Percentiles rank a stretch among this genome's conserved stretches.
Conservation (phyloP, 2,888 invertebrate genomes). For the Bursaphelenchus okinawaensis region DNA sequence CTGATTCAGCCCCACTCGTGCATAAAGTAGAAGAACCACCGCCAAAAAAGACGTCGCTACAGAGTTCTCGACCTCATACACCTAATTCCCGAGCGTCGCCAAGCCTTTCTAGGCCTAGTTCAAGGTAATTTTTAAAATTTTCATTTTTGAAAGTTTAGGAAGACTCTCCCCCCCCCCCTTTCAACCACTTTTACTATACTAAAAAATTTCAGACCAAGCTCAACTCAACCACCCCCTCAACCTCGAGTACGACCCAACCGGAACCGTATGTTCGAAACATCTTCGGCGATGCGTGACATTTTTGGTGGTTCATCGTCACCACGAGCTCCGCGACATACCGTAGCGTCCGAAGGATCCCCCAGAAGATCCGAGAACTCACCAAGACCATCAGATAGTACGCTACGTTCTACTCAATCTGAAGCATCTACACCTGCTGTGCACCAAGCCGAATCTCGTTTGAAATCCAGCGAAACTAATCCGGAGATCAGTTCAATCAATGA, state of each 20-base stretch:
- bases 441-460: not conserved
- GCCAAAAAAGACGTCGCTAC: not conserved
- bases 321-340: not conserved
- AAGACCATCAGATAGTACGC: too few species aligned
- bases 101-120: not conserved
- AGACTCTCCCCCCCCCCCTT: too few species aligned
- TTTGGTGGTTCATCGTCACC: conserved; percentile 24
- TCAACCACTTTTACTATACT: too few species aligned
- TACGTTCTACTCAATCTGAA: too few species aligned
- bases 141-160: not conserved
- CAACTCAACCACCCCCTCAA: conserved; percentile 7
- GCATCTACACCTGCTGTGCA: not conserved
- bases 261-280: conserved; percentile 25
- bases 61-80: not conserved
- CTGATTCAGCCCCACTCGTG: conserved; percentile 9
- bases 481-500: not conserved
- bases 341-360: not conserved
- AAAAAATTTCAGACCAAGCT: conserved; percentile 2
- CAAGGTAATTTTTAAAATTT: not conserved
- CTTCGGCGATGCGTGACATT: conserved; percentile 30
- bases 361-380: not conserved
- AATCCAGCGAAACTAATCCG: too few species aligned
- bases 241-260: not conserved
- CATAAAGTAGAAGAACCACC: not conserved
- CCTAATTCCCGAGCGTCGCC: not conserved